phyloP scores from a whole-genome alignment of 2,797 vertebrate genomes.

The Paedocypris micromegethes region DNA sequence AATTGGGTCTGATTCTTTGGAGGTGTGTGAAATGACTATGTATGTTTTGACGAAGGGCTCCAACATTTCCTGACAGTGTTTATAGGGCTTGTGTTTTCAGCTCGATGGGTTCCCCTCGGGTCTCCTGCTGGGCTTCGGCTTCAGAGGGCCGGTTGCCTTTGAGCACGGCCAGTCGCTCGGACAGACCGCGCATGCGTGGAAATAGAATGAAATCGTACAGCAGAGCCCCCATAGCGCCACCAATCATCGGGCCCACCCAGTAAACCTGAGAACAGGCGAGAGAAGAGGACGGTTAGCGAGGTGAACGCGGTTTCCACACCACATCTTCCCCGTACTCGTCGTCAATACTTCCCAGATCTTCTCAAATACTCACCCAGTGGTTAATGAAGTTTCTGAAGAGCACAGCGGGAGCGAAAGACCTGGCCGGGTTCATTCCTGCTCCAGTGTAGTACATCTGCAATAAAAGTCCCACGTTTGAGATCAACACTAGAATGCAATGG shows the following conservation, averaged over 20 bases:
- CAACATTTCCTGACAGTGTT: conserved; percentile 38
- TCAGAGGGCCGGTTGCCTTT: conserved; percentile 75
- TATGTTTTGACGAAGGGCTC: conserved; percentile 19
- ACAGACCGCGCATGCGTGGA: conserved; percentile 80
- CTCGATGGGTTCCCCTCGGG: conserved; percentile 81
- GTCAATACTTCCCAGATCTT: too few relatives aligned
- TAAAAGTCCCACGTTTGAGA: conserved; percentile 1
- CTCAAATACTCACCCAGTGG: conserved; percentile 81
- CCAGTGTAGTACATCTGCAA: conserved; percentile 90
- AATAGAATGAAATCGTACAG: conserved; percentile 90
- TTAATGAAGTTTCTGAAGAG: conserved; percentile 88
- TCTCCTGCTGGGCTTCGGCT: conserved; percentile 73
- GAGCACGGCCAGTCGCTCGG: conserved; percentile 84
- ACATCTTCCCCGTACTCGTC: too few relatives aligned
- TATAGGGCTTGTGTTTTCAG: conserved; percentile 87
- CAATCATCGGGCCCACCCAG: conserved; percentile 92
- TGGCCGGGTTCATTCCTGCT: conserved; percentile 92
- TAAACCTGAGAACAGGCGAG: conserved; percentile 70
- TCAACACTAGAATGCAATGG: too few relatives aligned
- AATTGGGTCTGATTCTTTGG: conserved; percentile 15
- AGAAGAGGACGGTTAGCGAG: neutral
- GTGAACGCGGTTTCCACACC: neutral
- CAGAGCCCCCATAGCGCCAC: conserved; percentile 79
- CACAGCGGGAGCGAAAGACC: conserved; percentile 90
- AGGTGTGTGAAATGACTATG: conserved; percentile 25